Percentiles rank a stretch among this genome's conserved stretches.
Conservation (phyloP, 35 echinoderm and acorn worm species). For the Antedon bifida region DNA sequence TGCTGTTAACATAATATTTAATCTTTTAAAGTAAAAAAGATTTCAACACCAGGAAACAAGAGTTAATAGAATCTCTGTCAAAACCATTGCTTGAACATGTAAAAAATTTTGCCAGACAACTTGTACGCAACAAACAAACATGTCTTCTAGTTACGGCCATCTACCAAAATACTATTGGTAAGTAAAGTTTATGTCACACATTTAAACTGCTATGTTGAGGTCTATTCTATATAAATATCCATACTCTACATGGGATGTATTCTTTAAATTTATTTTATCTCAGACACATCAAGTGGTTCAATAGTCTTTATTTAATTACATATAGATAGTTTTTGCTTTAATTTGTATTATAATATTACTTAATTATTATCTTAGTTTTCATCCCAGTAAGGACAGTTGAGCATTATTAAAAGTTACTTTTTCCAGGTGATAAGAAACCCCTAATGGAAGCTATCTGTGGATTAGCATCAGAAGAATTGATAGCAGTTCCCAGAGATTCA, state of each 20-base stretch:
- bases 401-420: not conserved
- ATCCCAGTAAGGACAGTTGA: too few species aligned
- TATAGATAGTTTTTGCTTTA: too few species aligned
- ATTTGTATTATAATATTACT: too few species aligned
- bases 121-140: slow-evolving; percentile 55
- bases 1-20: not conserved
- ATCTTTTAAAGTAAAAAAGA: slow-evolving; percentile 73
- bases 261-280: not conserved
- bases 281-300: too few species aligned
- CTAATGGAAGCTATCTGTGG: slow-evolving; percentile 44
- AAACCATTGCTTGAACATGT: slow-evolving; percentile 38
- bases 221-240: not conserved
- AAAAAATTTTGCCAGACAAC: slow-evolving; percentile 31
- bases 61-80: slow-evolving; percentile 47
- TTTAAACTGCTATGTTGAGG: not conserved
- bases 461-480: slow-evolving; percentile 64
- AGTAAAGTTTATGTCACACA: not conserved
- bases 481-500: slow-evolving; percentile 34
- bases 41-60: slow-evolving; percentile 23
- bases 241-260: not conserved
- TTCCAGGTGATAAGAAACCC: slow-evolving; percentile 50
- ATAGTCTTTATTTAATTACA: too few species aligned
- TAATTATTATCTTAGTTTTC: not conserved
- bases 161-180: slow-evolving; percentile 40
- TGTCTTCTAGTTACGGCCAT: slow-evolving; percentile 70